Conservation (phyloP, 2,113 vertebrate species). For the Xenopus laevis region DNA sequence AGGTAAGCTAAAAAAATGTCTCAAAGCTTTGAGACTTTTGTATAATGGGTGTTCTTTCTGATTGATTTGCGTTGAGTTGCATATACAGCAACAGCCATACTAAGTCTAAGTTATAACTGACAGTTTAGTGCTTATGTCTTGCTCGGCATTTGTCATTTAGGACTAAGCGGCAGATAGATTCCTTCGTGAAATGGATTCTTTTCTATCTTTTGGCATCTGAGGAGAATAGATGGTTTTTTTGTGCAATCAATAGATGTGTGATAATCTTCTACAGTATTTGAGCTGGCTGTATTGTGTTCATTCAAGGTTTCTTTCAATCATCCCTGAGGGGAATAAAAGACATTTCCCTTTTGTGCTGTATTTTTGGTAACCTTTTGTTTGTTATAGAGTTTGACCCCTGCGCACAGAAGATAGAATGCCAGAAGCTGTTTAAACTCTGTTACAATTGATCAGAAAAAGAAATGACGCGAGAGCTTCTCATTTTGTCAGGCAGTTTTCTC, state of each 20-base stretch:
- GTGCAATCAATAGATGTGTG: background rate
- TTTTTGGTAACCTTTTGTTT: background rate
- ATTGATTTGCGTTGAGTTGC: background rate
- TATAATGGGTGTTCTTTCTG: background rate
- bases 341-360: background rate
- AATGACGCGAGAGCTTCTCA: no score
- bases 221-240: no score
- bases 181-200: background rate
- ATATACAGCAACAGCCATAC: background rate
- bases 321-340: background rate
- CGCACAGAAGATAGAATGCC: background rate
- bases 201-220: no score
- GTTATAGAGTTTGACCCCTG: background rate
- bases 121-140: no score
- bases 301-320: background rate
- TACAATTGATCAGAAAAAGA: no score
- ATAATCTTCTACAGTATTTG: background rate
- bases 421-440: no score
- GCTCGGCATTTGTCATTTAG: background rate
- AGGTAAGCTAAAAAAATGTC: constrained; percentile 85
- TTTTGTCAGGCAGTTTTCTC: no score
- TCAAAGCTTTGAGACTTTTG: background rate
- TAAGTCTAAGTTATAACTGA: background rate
- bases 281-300: background rate
- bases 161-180: background rate